Evolutionary conservation across 2,797 vertebrate species (phyloP).

Genomic region (Hemitrygon akajei): DNA sequence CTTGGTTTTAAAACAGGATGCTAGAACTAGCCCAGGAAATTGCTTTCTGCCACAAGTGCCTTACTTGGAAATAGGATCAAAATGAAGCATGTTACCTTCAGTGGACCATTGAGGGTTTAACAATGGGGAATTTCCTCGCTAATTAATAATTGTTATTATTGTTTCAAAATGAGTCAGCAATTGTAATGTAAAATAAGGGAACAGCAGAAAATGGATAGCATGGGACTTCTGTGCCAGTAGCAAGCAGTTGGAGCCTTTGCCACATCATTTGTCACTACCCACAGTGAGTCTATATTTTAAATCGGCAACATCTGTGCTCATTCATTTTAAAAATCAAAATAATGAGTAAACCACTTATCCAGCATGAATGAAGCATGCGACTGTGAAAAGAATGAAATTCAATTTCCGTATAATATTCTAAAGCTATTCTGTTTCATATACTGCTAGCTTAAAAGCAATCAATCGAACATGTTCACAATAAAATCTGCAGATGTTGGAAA

Average conservation of each 20-base stretch:
- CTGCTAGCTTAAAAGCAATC: background rate
- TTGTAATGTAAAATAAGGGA: background rate
- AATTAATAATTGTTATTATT: constrained; percentile 9
- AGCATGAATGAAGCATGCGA: background rate
- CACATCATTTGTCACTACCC: background rate
- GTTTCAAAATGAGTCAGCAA: background rate
- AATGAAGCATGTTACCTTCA: constrained; percentile 14
- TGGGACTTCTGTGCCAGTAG: background rate
- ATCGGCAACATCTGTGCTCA: background rate
- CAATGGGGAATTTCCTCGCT: constrained; percentile 20
- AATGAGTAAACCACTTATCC: background rate
- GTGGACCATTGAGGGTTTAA: background rate
- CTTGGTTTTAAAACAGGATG: constrained; percentile 10
- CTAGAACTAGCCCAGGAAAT: background rate
- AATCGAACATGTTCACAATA: background rate
- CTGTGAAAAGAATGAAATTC: background rate
- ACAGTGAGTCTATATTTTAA: background rate
- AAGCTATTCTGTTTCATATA: background rate
- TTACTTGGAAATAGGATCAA: constrained; percentile 23
- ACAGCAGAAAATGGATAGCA: background rate
- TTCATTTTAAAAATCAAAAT: constrained; percentile 15
- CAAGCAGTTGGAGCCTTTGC: background rate
- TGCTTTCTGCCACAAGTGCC: background rate
- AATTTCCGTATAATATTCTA: background rate
- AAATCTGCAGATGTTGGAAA: too few relatives aligned